Evolutionary conservation across 2,888 invertebrate species (phyloP).

Genomic region (Caenorhabditis sp.): DNA sequence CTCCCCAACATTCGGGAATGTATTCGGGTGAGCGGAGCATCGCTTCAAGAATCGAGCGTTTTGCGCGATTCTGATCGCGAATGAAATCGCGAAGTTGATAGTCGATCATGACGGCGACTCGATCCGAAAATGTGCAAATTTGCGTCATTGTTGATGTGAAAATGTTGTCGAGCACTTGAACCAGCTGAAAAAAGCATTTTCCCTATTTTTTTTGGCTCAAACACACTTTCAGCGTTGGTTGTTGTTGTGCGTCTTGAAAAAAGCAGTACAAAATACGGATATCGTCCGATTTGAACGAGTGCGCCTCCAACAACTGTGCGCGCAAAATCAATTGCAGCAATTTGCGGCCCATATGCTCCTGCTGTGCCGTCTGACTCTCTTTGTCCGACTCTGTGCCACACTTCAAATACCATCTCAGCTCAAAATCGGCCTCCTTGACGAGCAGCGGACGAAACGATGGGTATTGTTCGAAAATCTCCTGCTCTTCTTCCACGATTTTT

Average conservation of each 20-base stretch:
- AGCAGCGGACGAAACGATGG: constrained; percentile 3
- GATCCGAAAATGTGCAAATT: constrained; percentile 22
- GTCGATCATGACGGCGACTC: background rate
- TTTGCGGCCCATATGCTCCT: constrained; percentile 6
- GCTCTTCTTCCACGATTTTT: constrained; percentile 30
- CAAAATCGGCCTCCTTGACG: constrained; percentile 5
- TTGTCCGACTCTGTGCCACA: background rate
- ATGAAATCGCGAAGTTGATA: background rate
- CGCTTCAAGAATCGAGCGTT: constrained; percentile 17
- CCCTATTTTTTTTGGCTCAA: background rate
- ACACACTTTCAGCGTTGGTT: constrained; percentile 5
- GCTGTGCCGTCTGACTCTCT: background rate
- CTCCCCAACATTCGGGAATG: constrained; percentile 29
- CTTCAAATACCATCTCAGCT: constrained; percentile 26
- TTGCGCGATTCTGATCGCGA: constrained; percentile 4
- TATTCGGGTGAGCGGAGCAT: constrained; percentile 26
- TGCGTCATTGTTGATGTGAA: constrained; percentile 20
- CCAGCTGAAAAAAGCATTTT: background rate
- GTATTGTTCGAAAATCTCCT: constrained; percentile 5
- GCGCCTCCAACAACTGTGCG: constrained; percentile 21
- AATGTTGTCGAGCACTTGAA: constrained; percentile 19
- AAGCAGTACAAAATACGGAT: constrained; percentile 22
- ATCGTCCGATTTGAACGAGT: constrained; percentile 24
- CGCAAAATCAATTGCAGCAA: constrained; percentile 17
- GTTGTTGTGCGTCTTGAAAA: constrained; percentile 21